Evolutionary conservation across 2,888 invertebrate species (phyloP), one percentile per base, ranked within the genome.

Genomic region (Sepioteuthis lessoniana): DNA sequence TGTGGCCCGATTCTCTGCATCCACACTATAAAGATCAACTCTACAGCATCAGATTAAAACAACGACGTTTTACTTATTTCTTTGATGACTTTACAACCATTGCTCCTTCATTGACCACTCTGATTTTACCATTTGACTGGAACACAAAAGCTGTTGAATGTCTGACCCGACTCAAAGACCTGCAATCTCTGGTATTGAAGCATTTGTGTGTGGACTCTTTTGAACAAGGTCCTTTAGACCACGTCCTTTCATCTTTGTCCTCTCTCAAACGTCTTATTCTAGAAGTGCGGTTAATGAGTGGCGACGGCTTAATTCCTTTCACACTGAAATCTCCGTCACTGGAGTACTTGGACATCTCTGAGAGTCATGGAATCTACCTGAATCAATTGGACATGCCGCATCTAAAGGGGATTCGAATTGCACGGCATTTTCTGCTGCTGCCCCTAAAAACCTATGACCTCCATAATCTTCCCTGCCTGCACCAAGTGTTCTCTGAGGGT

Each of bases 81-180:
- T 97, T 97, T 95, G 96, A 96, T 46, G 94, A 95, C 46, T 96
- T 97, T 94, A 96, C 96, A 0, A 95, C 95, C n/a, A 94, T 96
- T 55, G 96, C 96, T 47, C 95, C 96, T 13, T 96, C 96, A 94
- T 90, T 97, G 28, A 95, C 95, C 91, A 96, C 96, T 25, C 95
- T 97, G 28, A 95, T 96, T 50, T 94, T 97, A 94, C 97, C 97
- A 31, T 97, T 97, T 95, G 97, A 97, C 94, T 97, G 97, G 97
- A 96, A 96, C 7, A 95, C 95, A n/a, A 95, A 95, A 50, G 96
- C 96, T 46, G 95, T 97, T 10, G 94, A 96, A 90, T 96, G 95
- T 94, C 94, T 97, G 47, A 95, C 95, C n/a, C 95, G 96, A 25
- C 95, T 97, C 93, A 95, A 95, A 94, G 95, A 95, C 94, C 94